Conservation (phyloP, 1,140 invertebrate genomes). For the Drosophila takahashii region DNA sequence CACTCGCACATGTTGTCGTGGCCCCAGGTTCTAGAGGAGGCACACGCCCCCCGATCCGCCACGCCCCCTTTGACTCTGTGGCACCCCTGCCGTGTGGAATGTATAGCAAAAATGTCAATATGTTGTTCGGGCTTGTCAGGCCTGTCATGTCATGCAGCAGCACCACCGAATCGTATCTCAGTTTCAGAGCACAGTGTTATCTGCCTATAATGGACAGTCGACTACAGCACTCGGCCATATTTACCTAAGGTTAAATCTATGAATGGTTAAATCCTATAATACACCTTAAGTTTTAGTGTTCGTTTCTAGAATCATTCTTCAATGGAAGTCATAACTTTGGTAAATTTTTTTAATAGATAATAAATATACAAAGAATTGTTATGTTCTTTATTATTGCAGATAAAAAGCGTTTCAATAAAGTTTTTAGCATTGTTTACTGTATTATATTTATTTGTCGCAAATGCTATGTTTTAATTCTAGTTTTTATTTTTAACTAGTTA, state of each 20-base stretch:
- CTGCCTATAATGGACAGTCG: neutral
- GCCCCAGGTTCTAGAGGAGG: constrained; percentile 29
- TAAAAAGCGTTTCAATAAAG: no score
- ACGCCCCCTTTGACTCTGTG: constrained; percentile 19
- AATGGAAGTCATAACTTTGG: no score
- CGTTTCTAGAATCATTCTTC: no score
- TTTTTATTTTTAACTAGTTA: no score
- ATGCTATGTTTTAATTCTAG: no score
- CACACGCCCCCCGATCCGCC: constrained; percentile 7
- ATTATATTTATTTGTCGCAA: no score
- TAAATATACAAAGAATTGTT: no score
- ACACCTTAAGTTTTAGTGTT: no score
- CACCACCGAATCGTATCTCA: constrained; percentile 72
- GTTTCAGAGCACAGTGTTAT: constrained; percentile 38
- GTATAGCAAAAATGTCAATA: constrained; percentile 83
- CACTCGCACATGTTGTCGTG: constrained; percentile 73
- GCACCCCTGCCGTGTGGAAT: constrained; percentile 69
- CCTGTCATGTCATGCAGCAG: constrained; percentile 74
- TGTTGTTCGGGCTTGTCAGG: constrained; percentile 78
- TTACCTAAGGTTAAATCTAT: neutral
- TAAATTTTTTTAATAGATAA: no score
- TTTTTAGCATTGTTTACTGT: no score
- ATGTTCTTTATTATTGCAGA: no score
- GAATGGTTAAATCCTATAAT: neutral
- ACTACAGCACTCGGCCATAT: neutral